phyloP scores from a whole-genome alignment of 2,113 vertebrate species.

The Neogobius melanostomus region DNA sequence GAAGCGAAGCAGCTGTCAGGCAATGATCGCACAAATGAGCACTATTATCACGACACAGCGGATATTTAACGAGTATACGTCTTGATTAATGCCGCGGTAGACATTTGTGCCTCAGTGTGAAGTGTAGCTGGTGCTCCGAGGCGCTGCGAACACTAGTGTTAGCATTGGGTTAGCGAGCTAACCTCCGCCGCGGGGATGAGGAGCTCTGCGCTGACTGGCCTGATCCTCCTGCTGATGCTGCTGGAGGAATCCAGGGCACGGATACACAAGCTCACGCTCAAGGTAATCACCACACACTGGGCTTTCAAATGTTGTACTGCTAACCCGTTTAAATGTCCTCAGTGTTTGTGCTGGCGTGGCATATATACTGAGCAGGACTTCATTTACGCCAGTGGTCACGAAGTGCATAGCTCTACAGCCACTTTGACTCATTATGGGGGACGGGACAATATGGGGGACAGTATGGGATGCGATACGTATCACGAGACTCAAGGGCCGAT shows the following conservation, averaged over 20 bases:
- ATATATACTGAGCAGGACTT: background rate
- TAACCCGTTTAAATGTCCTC: background rate
- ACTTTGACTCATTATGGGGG: too few relatives aligned
- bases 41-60: background rate
- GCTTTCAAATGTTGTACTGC: background rate
- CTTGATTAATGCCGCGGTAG: background rate
- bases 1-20: conserved; percentile 42
- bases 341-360: background rate
- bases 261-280: conserved; percentile 70
- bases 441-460: too few relatives aligned
- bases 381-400: too few relatives aligned
- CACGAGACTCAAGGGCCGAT: too few relatives aligned
- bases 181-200: conserved; percentile 5
- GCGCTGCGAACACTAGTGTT: conserved; percentile 17
- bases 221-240: conserved; percentile 38
- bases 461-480: too few relatives aligned
- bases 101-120: background rate
- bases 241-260: conserved; percentile 58
- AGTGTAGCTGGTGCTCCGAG: background rate
- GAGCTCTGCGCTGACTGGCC: conserved; percentile 18
- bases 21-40: conserved; percentile 31
- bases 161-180: conserved; percentile 41
- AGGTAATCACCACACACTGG: conserved; percentile 52
- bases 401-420: too few relatives aligned
- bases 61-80: background rate